These are phyloP conservation scores for Phrynocephalus versicolor DNA, from an alignment of 2,113 vertebrate species.

Conservation along the genomic window DNA sequence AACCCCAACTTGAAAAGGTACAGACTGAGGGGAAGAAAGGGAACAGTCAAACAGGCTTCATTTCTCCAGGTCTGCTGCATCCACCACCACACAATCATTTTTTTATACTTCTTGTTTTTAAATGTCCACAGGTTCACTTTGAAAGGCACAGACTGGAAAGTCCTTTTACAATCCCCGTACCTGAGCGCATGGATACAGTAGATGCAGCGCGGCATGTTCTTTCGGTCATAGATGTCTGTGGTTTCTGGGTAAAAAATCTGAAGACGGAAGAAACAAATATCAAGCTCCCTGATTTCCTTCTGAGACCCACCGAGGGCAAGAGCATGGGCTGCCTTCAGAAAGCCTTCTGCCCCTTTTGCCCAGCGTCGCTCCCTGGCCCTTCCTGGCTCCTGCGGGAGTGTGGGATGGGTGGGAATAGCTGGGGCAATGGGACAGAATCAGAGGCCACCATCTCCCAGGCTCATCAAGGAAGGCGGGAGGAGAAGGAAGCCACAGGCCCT, in stretches of 20 bases:
- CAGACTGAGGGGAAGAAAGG: conserved; percentile 76
- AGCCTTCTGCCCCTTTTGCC: not conserved
- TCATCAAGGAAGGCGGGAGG: too few relatives aligned
- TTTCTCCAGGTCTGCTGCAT: not conserved
- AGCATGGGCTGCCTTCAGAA: too few relatives aligned
- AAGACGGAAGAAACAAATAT: conserved; percentile 54
- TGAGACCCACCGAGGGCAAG: not conserved
- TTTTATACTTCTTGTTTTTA: not conserved
- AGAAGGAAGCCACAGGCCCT: too few relatives aligned
- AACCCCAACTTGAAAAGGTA: conserved; percentile 98
- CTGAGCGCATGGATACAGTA: conserved; percentile 98
- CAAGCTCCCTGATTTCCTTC: not conserved
- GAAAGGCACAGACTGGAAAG: too few relatives aligned
- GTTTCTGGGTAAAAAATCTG: conserved; percentile 99
- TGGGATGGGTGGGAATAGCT: too few relatives aligned
- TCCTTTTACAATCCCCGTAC: conserved; percentile 66
- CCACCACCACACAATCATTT: too few relatives aligned
- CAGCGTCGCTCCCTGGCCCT: not conserved
- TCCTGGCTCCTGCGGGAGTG: too few relatives aligned
- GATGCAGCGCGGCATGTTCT: conserved; percentile 98
- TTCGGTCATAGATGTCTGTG: conserved; percentile 97
- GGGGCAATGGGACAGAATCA: too few relatives aligned
- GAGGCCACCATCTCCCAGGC: too few relatives aligned
- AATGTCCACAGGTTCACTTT: not conserved
- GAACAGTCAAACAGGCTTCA: rapidly evolving